These are phyloP conservation scores for Amiota minor DNA, from an alignment of 2,888 invertebrate genomes.

Conservation along the genomic window DNA sequence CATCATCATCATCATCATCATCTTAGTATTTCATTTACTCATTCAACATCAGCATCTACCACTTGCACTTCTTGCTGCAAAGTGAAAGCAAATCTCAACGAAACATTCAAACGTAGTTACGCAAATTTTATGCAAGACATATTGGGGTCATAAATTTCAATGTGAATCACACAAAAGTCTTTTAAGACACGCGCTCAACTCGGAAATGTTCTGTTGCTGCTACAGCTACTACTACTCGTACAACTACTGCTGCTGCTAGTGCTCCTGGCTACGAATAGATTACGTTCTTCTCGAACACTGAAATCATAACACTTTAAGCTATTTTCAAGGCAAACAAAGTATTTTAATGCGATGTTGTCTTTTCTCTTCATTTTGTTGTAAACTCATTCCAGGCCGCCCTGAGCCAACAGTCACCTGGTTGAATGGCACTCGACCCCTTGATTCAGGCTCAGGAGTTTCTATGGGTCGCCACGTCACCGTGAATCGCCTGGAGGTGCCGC, in stretches of 20 bases:
- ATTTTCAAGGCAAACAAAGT: slow-evolving; percentile 1
- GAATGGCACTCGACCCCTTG: slow-evolving; percentile 81
- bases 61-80: too few relatives aligned
- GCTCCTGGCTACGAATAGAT: neutral
- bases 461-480: slow-evolving; percentile 84
- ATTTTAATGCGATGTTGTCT: neutral
- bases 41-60: too few relatives aligned
- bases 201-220: neutral
- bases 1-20: neutral
- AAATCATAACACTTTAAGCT: slow-evolving; percentile 20
- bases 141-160: slow-evolving; percentile 27
- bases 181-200: slow-evolving; percentile 7
- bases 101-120: slow-evolving; percentile 20
- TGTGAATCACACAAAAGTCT: neutral
- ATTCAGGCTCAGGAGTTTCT: slow-evolving; percentile 81
- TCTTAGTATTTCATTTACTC: neutral
- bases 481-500: slow-evolving; percentile 84
- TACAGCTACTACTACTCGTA: neutral
- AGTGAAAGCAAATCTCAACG: slow-evolving; percentile 17
- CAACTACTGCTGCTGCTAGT: neutral
- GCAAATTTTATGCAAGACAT: slow-evolving; percentile 22
- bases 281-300: neutral
- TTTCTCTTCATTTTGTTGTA: slow-evolving; percentile 5
- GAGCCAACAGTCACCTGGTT: slow-evolving; percentile 90
- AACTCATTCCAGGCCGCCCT: slow-evolving; percentile 81